Percentiles rank a stretch among this genome's conserved stretches.
phyloP scores from a whole-genome alignment of 2,797 vertebrate genomes.

The Pampus argenteus region DNA sequence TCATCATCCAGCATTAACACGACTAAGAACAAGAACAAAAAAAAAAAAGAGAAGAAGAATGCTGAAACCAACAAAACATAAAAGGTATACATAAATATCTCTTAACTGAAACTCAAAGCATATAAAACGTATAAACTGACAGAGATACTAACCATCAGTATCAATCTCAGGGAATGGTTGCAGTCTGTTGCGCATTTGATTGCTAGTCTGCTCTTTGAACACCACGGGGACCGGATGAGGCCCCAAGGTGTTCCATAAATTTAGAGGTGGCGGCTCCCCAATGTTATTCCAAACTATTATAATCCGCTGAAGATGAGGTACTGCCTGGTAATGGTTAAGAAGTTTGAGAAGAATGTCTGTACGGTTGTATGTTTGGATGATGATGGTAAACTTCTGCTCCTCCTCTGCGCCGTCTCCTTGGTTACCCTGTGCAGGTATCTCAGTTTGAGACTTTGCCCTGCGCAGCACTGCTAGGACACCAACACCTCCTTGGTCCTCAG shows the following conservation, averaged over 20 bases:
- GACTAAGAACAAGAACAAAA: conserved; percentile 75
- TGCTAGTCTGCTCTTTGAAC: conserved; percentile 90
- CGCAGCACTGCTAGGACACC: conserved; percentile 70
- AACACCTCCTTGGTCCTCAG: conserved; percentile 57
- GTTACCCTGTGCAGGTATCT: background rate
- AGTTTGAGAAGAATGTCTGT: conserved; percentile 93
- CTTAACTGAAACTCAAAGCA: background rate
- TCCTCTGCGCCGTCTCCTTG: conserved; percentile 31
- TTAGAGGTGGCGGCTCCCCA: conserved; percentile 86
- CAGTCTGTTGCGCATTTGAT: conserved; percentile 93
- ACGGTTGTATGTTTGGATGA: conserved; percentile 96
- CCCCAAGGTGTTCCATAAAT: conserved; percentile 90
- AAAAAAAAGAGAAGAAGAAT: background rate
- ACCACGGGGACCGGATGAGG: conserved; percentile 93
- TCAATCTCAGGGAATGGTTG: conserved; percentile 90
- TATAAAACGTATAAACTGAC: background rate
- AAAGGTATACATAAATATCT: background rate
- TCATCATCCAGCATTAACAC: conserved; percentile 97
- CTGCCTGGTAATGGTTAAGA: conserved; percentile 95
- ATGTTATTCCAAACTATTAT: conserved; percentile 97
- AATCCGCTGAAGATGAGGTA: conserved; percentile 89
- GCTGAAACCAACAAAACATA: background rate
- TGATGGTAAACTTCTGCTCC: conserved; percentile 88
- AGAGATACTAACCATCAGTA: conserved; percentile 87
- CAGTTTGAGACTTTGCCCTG: conserved; percentile 22